These are phyloP conservation scores for Medauroidea extradentata DNA, from an alignment of 1,140 invertebrate genomes.

Conservation along the genomic window DNA sequence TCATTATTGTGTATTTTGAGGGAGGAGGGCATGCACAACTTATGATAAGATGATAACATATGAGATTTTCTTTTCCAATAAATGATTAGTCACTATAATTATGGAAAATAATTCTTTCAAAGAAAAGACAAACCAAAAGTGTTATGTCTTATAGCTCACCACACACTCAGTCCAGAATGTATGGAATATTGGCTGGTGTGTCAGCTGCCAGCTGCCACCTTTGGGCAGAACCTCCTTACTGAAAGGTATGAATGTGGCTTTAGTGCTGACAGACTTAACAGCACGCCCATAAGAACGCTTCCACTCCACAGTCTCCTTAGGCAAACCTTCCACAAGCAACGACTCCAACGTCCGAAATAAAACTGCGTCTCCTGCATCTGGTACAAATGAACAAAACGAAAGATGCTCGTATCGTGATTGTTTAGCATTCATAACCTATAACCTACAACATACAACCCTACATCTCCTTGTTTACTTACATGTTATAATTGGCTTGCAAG, in stretches of 20 bases:
- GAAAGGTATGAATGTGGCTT: conserved; percentile 81
- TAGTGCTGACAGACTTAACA: conserved; percentile 76
- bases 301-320: conserved; percentile 86
- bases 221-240: conserved; percentile 61
- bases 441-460: neutral
- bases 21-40: no score
- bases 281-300: conserved; percentile 75
- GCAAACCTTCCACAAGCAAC: conserved; percentile 69
- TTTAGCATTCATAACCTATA: neutral
- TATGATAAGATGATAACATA: no score
- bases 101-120: no score
- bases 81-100: no score
- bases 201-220: conserved; percentile 68
- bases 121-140: no score
- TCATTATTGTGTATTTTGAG: no score
- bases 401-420: no score
- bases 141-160: no score
- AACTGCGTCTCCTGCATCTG: conserved; percentile 84
- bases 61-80: no score
- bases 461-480: conserved; percentile 44
- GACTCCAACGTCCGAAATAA: conserved; percentile 80
- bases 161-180: conserved; percentile 93
- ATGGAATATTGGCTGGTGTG: conserved; percentile 86
- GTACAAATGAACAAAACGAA: conserved; percentile 19
- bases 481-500: conserved; percentile 52